These are phyloP conservation scores for Psittacula echo DNA, from an alignment of 2,797 vertebrate genomes.

Conservation along the genomic window DNA sequence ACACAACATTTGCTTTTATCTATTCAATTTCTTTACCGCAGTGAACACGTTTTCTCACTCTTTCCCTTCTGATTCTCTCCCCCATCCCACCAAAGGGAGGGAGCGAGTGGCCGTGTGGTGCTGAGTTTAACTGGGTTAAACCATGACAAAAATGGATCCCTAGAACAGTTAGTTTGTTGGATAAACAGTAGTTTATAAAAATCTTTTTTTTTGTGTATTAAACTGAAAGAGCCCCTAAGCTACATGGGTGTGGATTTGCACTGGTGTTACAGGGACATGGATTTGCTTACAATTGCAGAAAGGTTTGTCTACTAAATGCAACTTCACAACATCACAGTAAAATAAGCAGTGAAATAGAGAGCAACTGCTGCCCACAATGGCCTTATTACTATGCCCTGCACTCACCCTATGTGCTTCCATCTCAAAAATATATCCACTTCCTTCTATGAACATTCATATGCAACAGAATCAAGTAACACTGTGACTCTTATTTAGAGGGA, in stretches of 20 bases:
- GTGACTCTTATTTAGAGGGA: neutral
- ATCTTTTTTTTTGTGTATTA: neutral
- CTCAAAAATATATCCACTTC: conserved; percentile 19
- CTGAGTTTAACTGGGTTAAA: neutral
- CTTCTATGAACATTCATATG: neutral
- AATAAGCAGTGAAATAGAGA: neutral
- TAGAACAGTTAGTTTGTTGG: neutral
- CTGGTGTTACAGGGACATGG: neutral
- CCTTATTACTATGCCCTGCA: conserved; percentile 25
- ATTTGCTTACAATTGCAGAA: neutral
- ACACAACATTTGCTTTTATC: neutral
- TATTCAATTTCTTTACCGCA: neutral
- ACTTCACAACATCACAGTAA: neutral
- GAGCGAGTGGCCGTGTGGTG: neutral
- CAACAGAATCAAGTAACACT: conserved; percentile 11
- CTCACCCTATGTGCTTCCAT: neutral
- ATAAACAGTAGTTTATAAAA: neutral
- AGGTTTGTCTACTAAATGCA: neutral
- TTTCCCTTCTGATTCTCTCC: neutral
- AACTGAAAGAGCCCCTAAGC: neutral
- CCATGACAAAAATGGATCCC: neutral
- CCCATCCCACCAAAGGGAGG: no score
- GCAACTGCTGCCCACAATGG: neutral
- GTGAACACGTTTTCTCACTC: neutral
- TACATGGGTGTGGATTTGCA: neutral